These are phyloP conservation scores for Coregonus clupeaformis DNA, from an alignment of 2,113 vertebrate genomes.

Conservation along the genomic window DNA sequence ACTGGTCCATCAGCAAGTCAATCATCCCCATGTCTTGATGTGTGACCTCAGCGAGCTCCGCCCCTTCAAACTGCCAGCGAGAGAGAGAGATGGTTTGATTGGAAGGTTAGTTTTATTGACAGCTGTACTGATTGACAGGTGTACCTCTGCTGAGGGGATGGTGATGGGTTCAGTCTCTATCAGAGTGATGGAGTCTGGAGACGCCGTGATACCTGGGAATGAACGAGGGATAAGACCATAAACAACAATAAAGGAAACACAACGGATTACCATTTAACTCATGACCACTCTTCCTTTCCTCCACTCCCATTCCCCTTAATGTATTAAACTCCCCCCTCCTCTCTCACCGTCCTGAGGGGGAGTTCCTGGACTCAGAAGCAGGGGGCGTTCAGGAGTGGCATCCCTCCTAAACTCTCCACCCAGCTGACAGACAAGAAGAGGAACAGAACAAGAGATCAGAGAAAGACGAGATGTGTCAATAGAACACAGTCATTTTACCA, in stretches of 20 bases:
- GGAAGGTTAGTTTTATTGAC: background rate
- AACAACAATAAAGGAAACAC: background rate
- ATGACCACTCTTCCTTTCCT: background rate
- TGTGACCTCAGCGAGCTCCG: slow-evolving; percentile 72
- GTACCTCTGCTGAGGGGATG: slow-evolving; percentile 69
- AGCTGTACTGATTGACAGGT: too few species aligned
- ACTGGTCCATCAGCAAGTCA: slow-evolving; percentile 74
- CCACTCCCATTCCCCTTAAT: background rate
- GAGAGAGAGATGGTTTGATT: background rate
- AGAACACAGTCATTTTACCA: background rate
- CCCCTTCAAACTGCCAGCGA: slow-evolving; percentile 68
- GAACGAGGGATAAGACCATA: background rate
- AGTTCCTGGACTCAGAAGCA: slow-evolving; percentile 4
- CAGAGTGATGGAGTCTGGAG: slow-evolving; percentile 78
- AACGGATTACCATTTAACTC: background rate
- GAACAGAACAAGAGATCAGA: background rate
- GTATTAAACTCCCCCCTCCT: too few species aligned
- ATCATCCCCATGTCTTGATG: slow-evolving; percentile 54
- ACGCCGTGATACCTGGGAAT: slow-evolving; percentile 59
- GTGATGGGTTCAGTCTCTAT: slow-evolving; percentile 65
- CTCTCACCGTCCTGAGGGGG: slow-evolving; percentile 35
- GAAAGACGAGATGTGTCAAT: too few species aligned
- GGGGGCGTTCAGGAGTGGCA: slow-evolving; percentile 14
- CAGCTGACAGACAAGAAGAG: slow-evolving; percentile 58
- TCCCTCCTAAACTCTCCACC: slow-evolving; percentile 51